These are phyloP conservation scores for Hydrocynus forskahlii DNA, from an alignment of 2,797 vertebrate species.

Conservation along the genomic window DNA sequence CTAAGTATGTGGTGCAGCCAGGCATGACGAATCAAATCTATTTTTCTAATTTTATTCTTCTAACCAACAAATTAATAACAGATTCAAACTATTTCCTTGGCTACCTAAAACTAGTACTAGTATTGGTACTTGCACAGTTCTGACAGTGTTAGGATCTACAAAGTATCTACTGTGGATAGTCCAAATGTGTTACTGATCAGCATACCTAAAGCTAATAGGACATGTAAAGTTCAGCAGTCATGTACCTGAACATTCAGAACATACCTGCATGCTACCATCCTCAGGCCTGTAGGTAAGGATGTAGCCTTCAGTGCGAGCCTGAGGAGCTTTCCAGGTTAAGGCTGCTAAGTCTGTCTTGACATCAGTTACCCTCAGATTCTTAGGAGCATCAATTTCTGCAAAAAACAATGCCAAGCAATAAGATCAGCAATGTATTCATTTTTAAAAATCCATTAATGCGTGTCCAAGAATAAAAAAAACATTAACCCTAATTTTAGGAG, in stretches of 20 bases:
- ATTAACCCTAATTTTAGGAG: background rate
- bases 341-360: constrained; percentile 73
- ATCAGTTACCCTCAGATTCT: constrained; percentile 76
- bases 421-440: background rate
- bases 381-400: constrained; percentile 86
- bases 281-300: constrained; percentile 79
- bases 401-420: constrained; percentile 47
- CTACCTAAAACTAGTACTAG: too few species aligned
- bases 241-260: background rate
- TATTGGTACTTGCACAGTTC: too few species aligned
- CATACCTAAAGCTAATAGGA: too few species aligned
- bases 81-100: too few species aligned
- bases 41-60: too few species aligned
- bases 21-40: too few species aligned
- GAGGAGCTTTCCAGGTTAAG: constrained; percentile 83
- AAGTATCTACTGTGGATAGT: too few species aligned
- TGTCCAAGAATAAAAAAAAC: background rate
- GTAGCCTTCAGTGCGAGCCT: constrained; percentile 85
- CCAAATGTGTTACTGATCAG: too few species aligned
- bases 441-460: background rate
- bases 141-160: too few species aligned
- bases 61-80: too few species aligned
- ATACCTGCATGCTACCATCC: constrained; percentile 75
- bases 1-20: too few species aligned
- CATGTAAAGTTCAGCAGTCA: too few species aligned